phyloP scores from a whole-genome alignment of 2,113 vertebrate genomes.

The Fulmarus glacialis region DNA sequence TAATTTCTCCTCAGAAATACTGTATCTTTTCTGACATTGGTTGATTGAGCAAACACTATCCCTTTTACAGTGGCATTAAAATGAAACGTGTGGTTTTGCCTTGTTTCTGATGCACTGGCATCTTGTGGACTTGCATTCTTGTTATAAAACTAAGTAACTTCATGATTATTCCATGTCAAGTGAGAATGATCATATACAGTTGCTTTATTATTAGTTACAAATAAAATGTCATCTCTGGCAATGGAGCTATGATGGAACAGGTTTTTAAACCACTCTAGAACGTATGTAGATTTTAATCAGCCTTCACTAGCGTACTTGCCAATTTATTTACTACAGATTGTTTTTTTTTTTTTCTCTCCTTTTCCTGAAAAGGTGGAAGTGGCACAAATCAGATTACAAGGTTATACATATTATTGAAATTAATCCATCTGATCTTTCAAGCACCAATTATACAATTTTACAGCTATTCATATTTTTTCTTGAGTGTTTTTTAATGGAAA shows the following conservation, averaged over 20 bases:
- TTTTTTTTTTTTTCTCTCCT: neutral
- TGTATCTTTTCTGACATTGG: neutral
- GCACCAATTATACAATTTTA: neutral
- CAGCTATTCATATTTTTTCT: neutral
- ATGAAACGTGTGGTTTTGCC: accelerated
- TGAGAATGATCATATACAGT: neutral
- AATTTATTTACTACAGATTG: neutral
- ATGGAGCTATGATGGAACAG: neutral
- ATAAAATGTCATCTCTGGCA: neutral
- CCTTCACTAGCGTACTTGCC: neutral
- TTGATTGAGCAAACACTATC: neutral
- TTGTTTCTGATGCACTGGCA: neutral
- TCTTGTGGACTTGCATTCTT: neutral
- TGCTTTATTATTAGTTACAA: neutral
- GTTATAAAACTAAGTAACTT: neutral
- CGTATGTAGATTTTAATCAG: neutral
- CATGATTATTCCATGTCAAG: neutral
- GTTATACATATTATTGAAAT: neutral
- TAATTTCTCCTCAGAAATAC: neutral
- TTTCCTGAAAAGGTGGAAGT: neutral
- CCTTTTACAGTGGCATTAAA: neutral
- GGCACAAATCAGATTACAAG: neutral
- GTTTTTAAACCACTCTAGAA: neutral
- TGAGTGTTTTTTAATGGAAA: neutral
- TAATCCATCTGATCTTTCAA: neutral